Base-by-base conservation (phyloP, 53 echinoderm and acorn worm genomes). In the Paracentrotus lividus region DNA sequence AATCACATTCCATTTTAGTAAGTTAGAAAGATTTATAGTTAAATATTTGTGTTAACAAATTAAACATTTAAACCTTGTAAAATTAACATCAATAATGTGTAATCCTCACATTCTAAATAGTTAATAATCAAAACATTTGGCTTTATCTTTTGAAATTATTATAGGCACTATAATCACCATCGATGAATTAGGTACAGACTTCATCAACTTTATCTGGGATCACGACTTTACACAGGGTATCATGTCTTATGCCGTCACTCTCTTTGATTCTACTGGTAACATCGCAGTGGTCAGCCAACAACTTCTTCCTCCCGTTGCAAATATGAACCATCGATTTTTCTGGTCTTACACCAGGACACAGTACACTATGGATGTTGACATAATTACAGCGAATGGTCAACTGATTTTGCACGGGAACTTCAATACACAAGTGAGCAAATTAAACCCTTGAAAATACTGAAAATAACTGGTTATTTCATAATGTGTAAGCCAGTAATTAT, bases 131-230 rank as follows among this genome's bases (percentile, higher is more conserved):
- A n/a, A n/a, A n/a, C n/a, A n/a, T n/a, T 0, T 77, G 31, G 31
- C 7, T 77, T 77, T 69, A 34, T 69, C 6, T 24, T 16, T 29
- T 42, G 8, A 3, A 20, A 5, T 38, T 16, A 15, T 13, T 38
- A 20, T 55, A 15, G 42, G 18, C 32, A 86, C 86, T 20, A 18
- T 54, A 1, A 54, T 86, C 86, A 47, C 42, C 18, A 86, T 86
- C 32, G 38, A 52, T 36, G 42, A 88, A 1, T 38, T 61, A 5
- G 64, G 88, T 5, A 33, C 31, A 20, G 88, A 88, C 53, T 69
- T 52, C 49, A 90, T 90, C 51, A 90, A 90, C 34, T 2, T 90
- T 51, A 16, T 49, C 14, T 90, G 90, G 90, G 49, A 49, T 29
- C 90, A 90, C 32, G 51, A 90, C 51, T 1, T 51, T 3, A 53